These are phyloP conservation scores for Fissipunctia ypsillon DNA, from an alignment of 2,888 invertebrate genomes.

Conservation along the genomic window DNA sequence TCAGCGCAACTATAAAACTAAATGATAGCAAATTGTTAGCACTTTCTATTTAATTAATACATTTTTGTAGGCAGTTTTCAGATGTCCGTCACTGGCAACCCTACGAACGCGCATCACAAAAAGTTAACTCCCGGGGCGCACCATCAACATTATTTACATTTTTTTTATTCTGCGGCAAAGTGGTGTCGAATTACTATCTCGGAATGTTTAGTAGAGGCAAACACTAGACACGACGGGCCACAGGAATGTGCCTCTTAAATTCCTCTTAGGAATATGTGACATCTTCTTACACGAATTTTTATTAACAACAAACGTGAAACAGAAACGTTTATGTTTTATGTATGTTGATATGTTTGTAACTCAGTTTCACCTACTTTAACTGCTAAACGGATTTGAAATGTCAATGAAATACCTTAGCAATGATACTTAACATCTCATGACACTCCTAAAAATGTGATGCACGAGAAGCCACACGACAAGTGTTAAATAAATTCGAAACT, in stretches of 20 bases:
- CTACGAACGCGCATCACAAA: slow-evolving; percentile 74
- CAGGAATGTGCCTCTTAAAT: slow-evolving; percentile 73
- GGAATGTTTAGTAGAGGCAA: slow-evolving; percentile 83
- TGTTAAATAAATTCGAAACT: slow-evolving; percentile 21
- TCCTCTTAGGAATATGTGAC: slow-evolving; percentile 56
- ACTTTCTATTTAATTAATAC: not conserved
- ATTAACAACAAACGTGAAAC: not conserved
- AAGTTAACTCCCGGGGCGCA: slow-evolving; percentile 80
- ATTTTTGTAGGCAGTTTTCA: slow-evolving; percentile 22
- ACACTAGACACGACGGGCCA: slow-evolving; percentile 67
- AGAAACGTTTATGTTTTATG: not conserved
- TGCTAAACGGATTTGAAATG: slow-evolving; percentile 19
- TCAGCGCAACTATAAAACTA: not conserved
- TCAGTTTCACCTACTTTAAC: not conserved
- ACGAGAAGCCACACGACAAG: not conserved
- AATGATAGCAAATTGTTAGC: not conserved
- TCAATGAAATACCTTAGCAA: not conserved
- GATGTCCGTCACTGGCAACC: slow-evolving; percentile 48
- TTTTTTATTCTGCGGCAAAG: slow-evolving; percentile 80
- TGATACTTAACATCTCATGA: not conserved
- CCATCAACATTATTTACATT: slow-evolving; percentile 85
- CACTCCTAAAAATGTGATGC: not conserved
- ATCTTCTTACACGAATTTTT: slow-evolving; percentile 18
- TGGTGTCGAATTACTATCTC: slow-evolving; percentile 88
- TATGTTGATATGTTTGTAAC: not conserved